phyloP scores from a whole-genome alignment of 2,888 invertebrate genomes.

The Thymelicus acteon region DNA sequence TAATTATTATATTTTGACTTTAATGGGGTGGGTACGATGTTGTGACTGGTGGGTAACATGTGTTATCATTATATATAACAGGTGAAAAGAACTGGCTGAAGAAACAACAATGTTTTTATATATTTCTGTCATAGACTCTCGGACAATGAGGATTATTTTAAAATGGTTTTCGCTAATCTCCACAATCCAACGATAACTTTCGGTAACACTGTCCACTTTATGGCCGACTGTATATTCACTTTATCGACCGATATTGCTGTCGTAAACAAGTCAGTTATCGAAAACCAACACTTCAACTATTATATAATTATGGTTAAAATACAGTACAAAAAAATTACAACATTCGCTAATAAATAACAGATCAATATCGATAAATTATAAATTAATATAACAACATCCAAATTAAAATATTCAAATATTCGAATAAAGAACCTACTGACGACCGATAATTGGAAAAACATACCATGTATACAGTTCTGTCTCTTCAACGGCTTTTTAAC shows the following conservation, averaged over 20 bases:
- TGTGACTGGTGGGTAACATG: too few relatives aligned
- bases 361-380: not conserved
- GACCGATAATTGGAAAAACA: not conserved
- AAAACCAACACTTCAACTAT: not conserved
- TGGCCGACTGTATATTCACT: not conserved
- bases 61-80: too few relatives aligned
- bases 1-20: too few relatives aligned
- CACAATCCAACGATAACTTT: not conserved
- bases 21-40: too few relatives aligned
- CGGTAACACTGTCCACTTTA: slow-evolving; percentile 1
- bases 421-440: not conserved
- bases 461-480: slow-evolving; percentile 18
- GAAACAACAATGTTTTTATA: too few relatives aligned
- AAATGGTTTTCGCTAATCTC: not conserved
- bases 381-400: too few relatives aligned
- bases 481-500: slow-evolving; percentile 10
- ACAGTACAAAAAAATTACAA: not conserved
- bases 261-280: not conserved
- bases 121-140: not conserved
- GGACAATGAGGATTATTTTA: not conserved
- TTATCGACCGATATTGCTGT: not conserved
- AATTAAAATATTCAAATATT: too few relatives aligned
- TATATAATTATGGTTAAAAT: not conserved
- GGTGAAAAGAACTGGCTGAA: too few relatives aligned
- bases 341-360: not conserved